Conservation (phyloP, 1,140 invertebrate genomes). For the Reticulitermes speratus region DNA sequence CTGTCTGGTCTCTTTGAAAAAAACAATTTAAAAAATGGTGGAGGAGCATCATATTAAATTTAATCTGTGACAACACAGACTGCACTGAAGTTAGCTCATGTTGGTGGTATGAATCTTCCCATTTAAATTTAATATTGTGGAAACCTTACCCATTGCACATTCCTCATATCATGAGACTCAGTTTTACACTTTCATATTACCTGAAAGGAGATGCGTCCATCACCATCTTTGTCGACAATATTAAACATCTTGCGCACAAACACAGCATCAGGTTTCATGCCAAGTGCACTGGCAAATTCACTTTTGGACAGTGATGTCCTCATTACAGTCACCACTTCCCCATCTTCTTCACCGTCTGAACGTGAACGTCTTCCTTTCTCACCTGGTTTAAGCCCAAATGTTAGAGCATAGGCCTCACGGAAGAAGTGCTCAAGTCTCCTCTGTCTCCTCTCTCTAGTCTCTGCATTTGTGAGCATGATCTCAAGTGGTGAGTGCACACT, state of each 20-base stretch:
- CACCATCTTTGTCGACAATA: slow-evolving; percentile 94
- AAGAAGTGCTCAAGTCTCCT: slow-evolving; percentile 91
- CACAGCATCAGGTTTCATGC: slow-evolving; percentile 93
- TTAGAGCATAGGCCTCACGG: slow-evolving; percentile 94
- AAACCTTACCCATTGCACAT: too few species aligned
- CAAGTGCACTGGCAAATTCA: slow-evolving; percentile 96
- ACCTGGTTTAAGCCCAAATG: slow-evolving; percentile 76
- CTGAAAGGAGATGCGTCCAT: slow-evolving; percentile 85
- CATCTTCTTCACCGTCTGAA: slow-evolving; percentile 45
- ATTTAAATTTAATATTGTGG: too few species aligned
- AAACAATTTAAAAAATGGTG: too few species aligned
- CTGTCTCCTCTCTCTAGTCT: slow-evolving; percentile 93
- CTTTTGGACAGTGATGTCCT: slow-evolving; percentile 88
- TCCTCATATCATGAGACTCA: too few species aligned
- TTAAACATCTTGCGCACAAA: slow-evolving; percentile 99
- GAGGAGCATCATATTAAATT: too few species aligned
- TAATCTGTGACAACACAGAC: too few species aligned
- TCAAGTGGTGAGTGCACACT: slow-evolving; percentile 70
- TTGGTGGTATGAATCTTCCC: too few species aligned
- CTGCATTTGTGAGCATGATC: slow-evolving; percentile 87
- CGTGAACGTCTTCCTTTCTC: slow-evolving; percentile 51
- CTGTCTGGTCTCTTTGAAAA: too few species aligned
- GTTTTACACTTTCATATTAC: background rate
- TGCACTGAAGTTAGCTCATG: too few species aligned
- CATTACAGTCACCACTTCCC: slow-evolving; percentile 56